A percentile compares a stretch with the other conserved stretches of the same genome.
These are phyloP conservation scores for Rhabdomys dilectus DNA, from an alignment of 2,113 vertebrate genomes.

Conservation along the genomic window DNA sequence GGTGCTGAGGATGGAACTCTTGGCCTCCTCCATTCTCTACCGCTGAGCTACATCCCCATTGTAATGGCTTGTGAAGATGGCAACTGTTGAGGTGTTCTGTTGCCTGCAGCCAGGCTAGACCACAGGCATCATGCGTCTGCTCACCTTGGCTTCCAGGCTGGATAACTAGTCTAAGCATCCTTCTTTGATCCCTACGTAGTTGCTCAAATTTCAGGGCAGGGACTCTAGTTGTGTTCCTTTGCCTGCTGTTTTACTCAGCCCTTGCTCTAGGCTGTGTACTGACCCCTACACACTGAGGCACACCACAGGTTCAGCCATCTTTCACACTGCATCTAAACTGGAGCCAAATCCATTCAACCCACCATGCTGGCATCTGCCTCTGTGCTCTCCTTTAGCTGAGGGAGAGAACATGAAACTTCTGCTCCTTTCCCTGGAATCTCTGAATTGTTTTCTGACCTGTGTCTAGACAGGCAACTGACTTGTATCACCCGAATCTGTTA, in stretches of 20 bases:
- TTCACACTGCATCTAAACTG: no score
- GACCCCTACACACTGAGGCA: neutral
- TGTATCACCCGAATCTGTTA: fast-evolving
- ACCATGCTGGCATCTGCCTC: neutral
- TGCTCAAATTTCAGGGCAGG: neutral
- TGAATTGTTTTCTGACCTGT: neutral
- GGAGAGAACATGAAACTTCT: fast-evolving
- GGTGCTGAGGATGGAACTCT: neutral
- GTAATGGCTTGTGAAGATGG: neutral
- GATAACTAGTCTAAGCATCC: fast-evolving
- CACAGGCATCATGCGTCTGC: fast-evolving
- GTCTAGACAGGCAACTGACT: neutral
- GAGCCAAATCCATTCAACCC: neutral
- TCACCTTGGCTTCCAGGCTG: neutral
- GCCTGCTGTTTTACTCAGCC: neutral
- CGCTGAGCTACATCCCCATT: neutral
- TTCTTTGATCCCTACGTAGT: fast-evolving
- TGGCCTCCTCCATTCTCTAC: neutral
- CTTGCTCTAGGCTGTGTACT: fast-evolving
- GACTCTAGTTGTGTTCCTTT: neutral
- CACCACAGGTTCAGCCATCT: neutral
- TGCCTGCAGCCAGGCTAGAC: neutral
- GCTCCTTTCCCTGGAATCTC: fast-evolving
- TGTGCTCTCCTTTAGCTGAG: neutral
- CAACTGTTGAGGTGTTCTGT: neutral